A percentile compares a stretch with the other conserved stretches of the same genome.
phyloP scores from a whole-genome alignment of 2,113 vertebrate genomes.

The Lepidothrix coronata region DNA sequence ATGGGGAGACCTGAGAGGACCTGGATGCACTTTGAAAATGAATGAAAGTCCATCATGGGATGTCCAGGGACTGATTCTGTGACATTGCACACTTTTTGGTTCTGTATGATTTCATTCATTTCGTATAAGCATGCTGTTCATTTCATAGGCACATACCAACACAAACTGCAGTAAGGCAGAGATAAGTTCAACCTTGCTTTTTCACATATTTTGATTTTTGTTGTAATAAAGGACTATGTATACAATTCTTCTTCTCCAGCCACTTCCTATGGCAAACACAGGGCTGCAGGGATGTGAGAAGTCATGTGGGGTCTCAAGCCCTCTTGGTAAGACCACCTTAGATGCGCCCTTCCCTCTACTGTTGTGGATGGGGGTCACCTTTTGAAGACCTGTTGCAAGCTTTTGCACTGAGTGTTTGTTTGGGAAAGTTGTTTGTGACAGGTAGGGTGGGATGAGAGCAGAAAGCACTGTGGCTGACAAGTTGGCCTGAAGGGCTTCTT shows the following conservation, averaged over 20 bases:
- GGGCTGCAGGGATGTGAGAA: background rate
- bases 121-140: background rate
- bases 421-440: background rate
- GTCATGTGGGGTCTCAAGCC: background rate
- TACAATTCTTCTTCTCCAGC: background rate
- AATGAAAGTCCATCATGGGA: background rate
- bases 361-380: background rate
- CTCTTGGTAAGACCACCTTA: background rate
- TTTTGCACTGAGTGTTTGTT: background rate
- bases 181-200: background rate
- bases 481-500: background rate
- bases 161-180: background rate
- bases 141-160: background rate
- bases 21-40: background rate
- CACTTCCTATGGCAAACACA: background rate
- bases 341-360: accelerated
- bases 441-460: background rate
- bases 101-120: background rate
- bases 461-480: accelerated
- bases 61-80: background rate
- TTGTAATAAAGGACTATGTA: background rate
- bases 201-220: background rate
- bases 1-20: background rate
- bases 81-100: background rate
- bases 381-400: background rate